Evolutionary conservation across 2,113 vertebrate genomes (phyloP).

Genomic region (Vicugna pacos): DNA sequence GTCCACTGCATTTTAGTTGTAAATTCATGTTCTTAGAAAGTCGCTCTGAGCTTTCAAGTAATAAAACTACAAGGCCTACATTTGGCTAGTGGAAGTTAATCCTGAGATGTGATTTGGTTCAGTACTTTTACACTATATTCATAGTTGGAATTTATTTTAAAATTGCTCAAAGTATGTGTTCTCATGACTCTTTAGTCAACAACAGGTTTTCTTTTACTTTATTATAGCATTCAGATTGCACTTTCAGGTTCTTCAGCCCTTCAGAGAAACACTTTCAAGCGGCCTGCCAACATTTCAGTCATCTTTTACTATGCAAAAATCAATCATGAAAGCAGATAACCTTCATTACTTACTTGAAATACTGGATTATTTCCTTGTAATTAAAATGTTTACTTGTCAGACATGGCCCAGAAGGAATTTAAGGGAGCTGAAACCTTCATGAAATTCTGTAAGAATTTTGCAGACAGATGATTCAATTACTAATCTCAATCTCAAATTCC

Average conservation of each 20-base stretch:
- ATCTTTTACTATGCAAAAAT: background rate
- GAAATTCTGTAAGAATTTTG: background rate
- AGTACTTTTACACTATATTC: background rate
- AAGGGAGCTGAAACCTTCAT: background rate
- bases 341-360: background rate
- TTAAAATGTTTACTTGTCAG: conserved; percentile 32
- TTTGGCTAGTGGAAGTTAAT: conserved; percentile 6
- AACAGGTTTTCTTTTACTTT: background rate
- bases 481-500: background rate
- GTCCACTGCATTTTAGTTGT: conserved; percentile 72
- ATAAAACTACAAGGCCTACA: background rate
- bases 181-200: background rate
- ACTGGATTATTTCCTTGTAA: background rate
- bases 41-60: conserved; percentile 38
- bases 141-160: background rate
- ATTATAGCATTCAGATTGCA: background rate
- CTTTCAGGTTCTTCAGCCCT: background rate
- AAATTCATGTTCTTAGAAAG: conserved; percentile 81
- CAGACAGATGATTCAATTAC: background rate
- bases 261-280: background rate
- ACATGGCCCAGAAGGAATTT: background rate
- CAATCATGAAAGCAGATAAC: background rate
- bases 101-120: background rate
- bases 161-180: background rate
- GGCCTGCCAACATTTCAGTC: background rate